Conservation (phyloP, 2,797 vertebrate genomes). For the Saxicola maurus region DNA sequence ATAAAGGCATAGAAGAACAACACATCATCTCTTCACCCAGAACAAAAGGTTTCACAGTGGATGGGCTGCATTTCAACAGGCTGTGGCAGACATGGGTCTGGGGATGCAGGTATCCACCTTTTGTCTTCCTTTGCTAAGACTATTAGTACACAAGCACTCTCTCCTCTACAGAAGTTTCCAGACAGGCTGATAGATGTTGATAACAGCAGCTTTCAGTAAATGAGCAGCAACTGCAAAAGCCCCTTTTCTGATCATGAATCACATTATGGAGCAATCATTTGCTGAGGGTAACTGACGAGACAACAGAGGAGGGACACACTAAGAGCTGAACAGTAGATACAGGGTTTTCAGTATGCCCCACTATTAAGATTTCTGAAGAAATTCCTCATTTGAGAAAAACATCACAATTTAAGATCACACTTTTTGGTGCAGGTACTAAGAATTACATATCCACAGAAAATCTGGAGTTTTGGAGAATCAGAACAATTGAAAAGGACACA, state of each 20-base stretch:
- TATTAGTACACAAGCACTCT: background rate
- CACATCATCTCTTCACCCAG: background rate
- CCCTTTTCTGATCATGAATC: background rate
- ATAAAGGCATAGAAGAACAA: background rate
- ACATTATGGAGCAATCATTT: background rate
- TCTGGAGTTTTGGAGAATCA: background rate
- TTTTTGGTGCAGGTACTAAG: background rate
- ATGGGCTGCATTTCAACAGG: background rate
- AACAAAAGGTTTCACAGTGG: background rate
- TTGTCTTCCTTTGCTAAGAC: background rate
- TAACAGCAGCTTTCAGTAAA: conserved; percentile 11
- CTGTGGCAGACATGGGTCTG: background rate
- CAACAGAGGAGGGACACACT: background rate
- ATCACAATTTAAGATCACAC: background rate
- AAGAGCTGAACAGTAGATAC: background rate
- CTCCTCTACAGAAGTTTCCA: background rate
- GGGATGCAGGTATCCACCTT: background rate
- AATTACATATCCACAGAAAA: background rate
- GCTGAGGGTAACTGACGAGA: background rate
- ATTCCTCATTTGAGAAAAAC: conserved; percentile 11
- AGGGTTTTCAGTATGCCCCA: background rate
- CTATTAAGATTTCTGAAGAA: conserved; percentile 3
- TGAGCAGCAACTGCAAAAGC: conserved; percentile 22
- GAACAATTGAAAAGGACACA: background rate
- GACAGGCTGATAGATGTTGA: background rate